Conservation (phyloP, 2,888 invertebrate species). For the Entomobrya proxima region DNA sequence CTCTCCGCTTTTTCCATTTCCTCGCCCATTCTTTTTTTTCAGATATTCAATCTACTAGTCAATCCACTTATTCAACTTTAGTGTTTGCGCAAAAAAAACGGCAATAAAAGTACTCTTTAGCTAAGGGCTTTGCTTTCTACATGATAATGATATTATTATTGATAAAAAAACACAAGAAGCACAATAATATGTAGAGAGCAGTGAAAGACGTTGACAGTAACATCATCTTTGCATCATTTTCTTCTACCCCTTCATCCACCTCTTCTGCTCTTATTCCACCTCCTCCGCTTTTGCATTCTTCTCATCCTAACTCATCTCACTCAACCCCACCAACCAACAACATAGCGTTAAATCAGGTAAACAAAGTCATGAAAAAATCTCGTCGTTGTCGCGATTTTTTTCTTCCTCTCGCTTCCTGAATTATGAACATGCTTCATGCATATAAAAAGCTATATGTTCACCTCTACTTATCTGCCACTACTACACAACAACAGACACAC, state of each 20-base stretch:
- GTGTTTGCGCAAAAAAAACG: conserved; percentile 28
- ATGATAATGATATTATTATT: conserved; percentile 1
- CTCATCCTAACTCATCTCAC: not conserved
- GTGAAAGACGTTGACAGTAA: not conserved
- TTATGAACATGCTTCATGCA: not conserved
- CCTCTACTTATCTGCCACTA: not conserved
- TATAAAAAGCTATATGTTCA: not conserved
- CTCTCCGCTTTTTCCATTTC: not conserved
- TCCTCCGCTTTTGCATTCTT: no score
- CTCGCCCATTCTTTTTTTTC: not conserved
- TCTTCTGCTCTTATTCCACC: no score
- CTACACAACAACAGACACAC: not conserved
- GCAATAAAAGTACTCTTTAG: conserved; percentile 13
- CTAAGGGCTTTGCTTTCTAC: not conserved
- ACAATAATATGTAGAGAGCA: no score
- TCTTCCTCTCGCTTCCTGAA: not conserved
- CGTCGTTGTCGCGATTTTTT: not conserved
- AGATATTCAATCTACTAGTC: not conserved
- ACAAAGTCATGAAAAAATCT: conserved; percentile 35
- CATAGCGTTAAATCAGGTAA: conserved; percentile 10
- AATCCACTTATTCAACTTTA: not conserved
- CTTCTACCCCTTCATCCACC: no score
- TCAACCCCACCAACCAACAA: not conserved
- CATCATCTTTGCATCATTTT: no score
- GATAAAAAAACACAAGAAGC: not conserved